phyloP scores from a whole-genome alignment of 2,888 invertebrate species.

The Lottia scabra region DNA sequence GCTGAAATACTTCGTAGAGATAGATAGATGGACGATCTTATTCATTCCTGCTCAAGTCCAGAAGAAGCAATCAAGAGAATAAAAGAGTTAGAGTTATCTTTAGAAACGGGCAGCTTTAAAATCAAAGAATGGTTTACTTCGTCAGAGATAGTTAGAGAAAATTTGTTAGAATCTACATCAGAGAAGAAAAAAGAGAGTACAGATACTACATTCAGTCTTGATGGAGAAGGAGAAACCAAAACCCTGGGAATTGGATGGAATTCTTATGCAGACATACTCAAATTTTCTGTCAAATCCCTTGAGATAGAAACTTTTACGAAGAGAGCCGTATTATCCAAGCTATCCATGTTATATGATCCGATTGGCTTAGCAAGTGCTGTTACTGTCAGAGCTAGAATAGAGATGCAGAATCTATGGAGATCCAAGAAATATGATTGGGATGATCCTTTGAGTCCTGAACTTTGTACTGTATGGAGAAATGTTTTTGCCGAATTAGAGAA shows the following conservation, averaged over 20 bases:
- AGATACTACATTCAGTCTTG: not conserved
- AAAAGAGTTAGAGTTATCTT: conserved; percentile 4
- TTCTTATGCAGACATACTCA: not conserved
- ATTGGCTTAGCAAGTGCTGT: not conserved
- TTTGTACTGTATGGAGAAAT: conserved; percentile 4
- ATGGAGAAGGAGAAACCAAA: not conserved
- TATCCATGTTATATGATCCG: conserved; percentile 10
- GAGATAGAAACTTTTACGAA: not conserved
- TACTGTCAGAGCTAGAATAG: conserved; percentile 11
- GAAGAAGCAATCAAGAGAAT: conserved; percentile 7
- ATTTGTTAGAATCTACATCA: not conserved
- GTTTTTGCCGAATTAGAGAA: not conserved
- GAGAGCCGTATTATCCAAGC: not conserved
- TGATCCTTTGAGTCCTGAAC: not conserved
- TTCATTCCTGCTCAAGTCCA: conserved; percentile 11
- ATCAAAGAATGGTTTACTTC: conserved; percentile 16
- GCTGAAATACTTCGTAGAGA: conserved; percentile 15
- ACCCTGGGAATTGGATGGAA: conserved; percentile 11
- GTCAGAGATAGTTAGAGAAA: not conserved
- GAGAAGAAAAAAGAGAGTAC: not conserved
- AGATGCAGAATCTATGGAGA: conserved; percentile 13
- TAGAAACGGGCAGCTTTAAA: conserved; percentile 16
- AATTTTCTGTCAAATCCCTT: not conserved
- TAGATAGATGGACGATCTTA: conserved; percentile 20
- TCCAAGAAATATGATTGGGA: conserved; percentile 3